Conservation (phyloP, 2,888 invertebrate species). For the Dorcus parallelipipedus region DNA sequence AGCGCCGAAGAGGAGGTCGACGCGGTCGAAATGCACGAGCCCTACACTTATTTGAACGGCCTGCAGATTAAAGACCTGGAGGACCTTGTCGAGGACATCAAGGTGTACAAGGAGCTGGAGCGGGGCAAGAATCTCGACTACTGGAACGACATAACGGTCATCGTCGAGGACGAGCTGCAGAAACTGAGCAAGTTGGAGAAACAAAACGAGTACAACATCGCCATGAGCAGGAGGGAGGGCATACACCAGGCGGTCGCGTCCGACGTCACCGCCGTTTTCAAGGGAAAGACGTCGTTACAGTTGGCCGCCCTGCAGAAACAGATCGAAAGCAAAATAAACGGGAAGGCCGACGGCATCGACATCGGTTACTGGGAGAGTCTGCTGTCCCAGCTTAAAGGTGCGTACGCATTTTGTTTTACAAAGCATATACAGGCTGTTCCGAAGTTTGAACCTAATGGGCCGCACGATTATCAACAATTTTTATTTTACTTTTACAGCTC, state of each 20-base stretch:
- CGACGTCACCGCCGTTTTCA: slow-evolving; percentile 87
- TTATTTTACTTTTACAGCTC: slow-evolving; percentile 57
- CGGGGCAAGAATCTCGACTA: slow-evolving; percentile 83
- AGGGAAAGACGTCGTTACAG: slow-evolving; percentile 88
- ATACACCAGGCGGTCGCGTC: slow-evolving; percentile 89
- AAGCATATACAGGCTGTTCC: too few relatives aligned
- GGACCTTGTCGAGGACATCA: slow-evolving; percentile 94
- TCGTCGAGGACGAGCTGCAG: slow-evolving; percentile 88
- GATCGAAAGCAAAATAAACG: slow-evolving; percentile 83
- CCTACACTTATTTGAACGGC: slow-evolving; percentile 92
- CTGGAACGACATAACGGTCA: slow-evolving; percentile 95
- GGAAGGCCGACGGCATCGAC: slow-evolving; percentile 86
- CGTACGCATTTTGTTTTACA: background rate
- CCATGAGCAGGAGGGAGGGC: slow-evolving; percentile 52
- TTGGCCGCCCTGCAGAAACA: slow-evolving; percentile 77
- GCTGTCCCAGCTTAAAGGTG: slow-evolving; percentile 86
- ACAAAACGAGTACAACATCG: slow-evolving; percentile 58
- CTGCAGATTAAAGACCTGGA: slow-evolving; percentile 87
- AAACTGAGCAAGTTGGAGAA: slow-evolving; percentile 76
- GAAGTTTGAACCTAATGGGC: too few relatives aligned
- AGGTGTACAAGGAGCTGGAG: slow-evolving; percentile 91
- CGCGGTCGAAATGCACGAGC: slow-evolving; percentile 97
- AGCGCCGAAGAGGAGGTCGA: slow-evolving; percentile 86
- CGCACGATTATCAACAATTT: background rate
- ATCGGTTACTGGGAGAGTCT: slow-evolving; percentile 98